These are phyloP conservation scores for Pecten maximus DNA, from an alignment of 2,888 invertebrate genomes.

Conservation along the genomic window DNA sequence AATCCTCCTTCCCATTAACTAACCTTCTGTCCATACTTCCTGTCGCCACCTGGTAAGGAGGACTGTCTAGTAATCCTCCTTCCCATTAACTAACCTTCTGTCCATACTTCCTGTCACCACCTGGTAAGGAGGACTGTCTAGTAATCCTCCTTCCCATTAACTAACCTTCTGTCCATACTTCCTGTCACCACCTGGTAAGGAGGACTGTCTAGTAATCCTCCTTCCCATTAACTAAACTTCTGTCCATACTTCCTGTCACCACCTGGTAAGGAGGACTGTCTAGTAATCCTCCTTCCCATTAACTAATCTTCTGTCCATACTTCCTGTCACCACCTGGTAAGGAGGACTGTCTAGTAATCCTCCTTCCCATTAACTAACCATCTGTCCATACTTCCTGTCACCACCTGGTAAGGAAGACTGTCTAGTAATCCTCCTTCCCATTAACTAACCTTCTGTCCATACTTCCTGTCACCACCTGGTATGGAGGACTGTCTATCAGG, in stretches of 20 bases:
- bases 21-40: too few relatives aligned
- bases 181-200: constrained; percentile 15
- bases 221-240: neutral
- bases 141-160: neutral
- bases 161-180: neutral
- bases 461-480: constrained; percentile 74
- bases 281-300: neutral
- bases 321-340: constrained; percentile 18
- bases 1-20: too few relatives aligned
- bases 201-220: neutral
- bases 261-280: constrained; percentile 22
- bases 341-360: neutral
- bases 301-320: neutral
- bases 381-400: constrained; percentile 18
- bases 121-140: constrained; percentile 15
- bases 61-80: neutral
- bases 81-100: neutral
- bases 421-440: neutral
- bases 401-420: constrained; percentile 19
- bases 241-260: constrained; percentile 26
- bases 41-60: neutral
- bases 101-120: neutral
- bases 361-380: neutral
- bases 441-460: constrained; percentile 74
- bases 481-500: constrained; percentile 65